A percentile compares a stretch with the other conserved stretches of the same genome.
Conservation (phyloP, 2,888 invertebrate genomes). For the Pammene aurita region DNA sequence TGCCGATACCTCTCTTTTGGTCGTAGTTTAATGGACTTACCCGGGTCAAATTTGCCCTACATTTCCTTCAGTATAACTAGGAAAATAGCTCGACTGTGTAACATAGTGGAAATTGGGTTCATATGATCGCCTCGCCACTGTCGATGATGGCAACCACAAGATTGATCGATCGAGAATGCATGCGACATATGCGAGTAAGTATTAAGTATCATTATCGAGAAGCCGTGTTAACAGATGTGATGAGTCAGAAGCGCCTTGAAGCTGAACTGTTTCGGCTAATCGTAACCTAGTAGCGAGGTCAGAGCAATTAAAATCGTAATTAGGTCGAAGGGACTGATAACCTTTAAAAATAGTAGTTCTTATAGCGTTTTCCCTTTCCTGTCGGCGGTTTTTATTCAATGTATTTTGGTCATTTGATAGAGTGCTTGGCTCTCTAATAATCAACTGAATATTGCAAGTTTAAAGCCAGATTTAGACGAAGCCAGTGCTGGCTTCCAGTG, state of each 20-base stretch:
- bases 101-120: no score
- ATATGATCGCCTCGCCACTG: no score
- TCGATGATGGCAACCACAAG: no score
- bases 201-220: not conserved
- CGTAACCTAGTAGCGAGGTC: constrained; percentile 15
- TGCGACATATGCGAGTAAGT: not conserved
- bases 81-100: no score
- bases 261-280: constrained; percentile 1
- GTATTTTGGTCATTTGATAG: not conserved
- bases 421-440: no score
- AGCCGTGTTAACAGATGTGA: constrained; percentile 13
- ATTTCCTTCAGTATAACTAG: no score
- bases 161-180: no score
- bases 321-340: not conserved
- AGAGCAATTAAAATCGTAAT: constrained; percentile 4
- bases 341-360: not conserved
- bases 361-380: not conserved
- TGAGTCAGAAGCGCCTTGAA: constrained; percentile 29
- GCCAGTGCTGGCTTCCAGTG: no score
- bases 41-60: no score
- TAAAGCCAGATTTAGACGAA: no score
- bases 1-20: no score
- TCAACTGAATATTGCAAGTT: not conserved
- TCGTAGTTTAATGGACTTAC: no score
- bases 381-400: not conserved